phyloP scores from a whole-genome alignment of 2,888 invertebrate species.

The Rhagophthalmus giganteus region DNA sequence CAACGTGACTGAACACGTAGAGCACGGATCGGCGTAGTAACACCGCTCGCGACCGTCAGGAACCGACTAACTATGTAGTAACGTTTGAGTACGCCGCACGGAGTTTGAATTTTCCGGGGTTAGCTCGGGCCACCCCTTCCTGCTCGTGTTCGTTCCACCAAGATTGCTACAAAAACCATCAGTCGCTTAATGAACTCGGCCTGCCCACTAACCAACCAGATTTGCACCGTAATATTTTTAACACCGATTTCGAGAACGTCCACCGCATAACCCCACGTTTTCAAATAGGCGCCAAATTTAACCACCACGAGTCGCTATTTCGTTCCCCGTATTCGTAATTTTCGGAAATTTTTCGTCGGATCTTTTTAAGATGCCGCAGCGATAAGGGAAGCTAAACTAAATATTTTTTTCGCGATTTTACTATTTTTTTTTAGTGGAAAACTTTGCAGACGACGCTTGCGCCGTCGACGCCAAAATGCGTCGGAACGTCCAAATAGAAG shows the following conservation, averaged over 20 bases:
- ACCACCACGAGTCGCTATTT: too few species aligned
- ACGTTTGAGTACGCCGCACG: conserved; percentile 33
- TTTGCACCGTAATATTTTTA: conserved; percentile 44
- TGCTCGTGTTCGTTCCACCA: conserved; percentile 48
- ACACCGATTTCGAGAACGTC: conserved; percentile 32
- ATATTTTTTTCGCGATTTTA: neutral
- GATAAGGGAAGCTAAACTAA: neutral
- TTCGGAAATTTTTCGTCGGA: neutral
- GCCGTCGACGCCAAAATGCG: conserved; percentile 35
- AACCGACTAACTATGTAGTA: conserved; percentile 42
- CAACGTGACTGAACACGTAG: conserved; percentile 48
- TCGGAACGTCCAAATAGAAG: conserved; percentile 48
- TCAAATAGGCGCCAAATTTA: conserved; percentile 6
- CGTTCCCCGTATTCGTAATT: neutral
- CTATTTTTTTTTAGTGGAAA: neutral
- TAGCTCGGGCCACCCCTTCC: conserved; percentile 51
- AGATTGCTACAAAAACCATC: conserved; percentile 52
- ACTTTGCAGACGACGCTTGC: conserved; percentile 43
- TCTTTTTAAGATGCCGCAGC: too few species aligned
- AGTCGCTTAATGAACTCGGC: conserved; percentile 50
- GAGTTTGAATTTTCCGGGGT: conserved; percentile 40
- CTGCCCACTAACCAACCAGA: conserved; percentile 53
- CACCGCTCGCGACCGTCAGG: conserved; percentile 40
- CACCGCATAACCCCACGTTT: neutral
- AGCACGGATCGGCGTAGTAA: conserved; percentile 38